Evolutionary conservation across 2,797 vertebrate species (phyloP).

Genomic region (Enteromius fasciolatus): DNA sequence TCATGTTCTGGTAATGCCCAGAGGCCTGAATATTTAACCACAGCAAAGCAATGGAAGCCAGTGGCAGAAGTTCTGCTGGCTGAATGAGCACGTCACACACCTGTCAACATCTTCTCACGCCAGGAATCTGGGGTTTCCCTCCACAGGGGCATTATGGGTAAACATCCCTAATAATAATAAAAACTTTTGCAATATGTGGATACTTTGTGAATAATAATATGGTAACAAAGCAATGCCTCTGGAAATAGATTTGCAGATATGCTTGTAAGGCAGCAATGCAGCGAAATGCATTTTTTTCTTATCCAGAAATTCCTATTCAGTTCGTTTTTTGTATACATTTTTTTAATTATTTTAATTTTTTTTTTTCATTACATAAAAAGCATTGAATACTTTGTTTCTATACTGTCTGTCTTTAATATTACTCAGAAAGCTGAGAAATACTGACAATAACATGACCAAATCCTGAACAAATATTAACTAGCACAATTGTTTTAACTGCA

Average conservation of each 20-base stretch:
- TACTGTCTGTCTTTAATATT: background rate
- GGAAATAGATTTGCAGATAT: background rate
- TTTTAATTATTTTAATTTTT: no score
- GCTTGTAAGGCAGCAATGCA: background rate
- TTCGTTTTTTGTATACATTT: no score
- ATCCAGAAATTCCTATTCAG: background rate
- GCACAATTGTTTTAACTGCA: background rate
- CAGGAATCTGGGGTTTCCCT: constrained; percentile 55
- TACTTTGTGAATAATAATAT: background rate
- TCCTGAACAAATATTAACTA: background rate
- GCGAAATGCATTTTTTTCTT: background rate
- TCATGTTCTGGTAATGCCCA: constrained; percentile 56
- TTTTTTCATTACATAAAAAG: no score
- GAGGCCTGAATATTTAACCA: constrained; percentile 47
- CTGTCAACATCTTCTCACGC: constrained; percentile 29
- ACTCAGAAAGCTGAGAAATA: background rate
- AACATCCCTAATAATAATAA: background rate
- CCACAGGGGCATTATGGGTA: constrained; percentile 14
- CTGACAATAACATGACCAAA: background rate
- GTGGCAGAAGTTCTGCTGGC: constrained; percentile 36
- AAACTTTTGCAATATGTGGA: background rate
- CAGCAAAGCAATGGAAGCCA: constrained; percentile 50
- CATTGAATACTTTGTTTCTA: no score
- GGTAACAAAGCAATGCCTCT: background rate
- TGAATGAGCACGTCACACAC: constrained; percentile 40